Evolutionary conservation across 2,797 vertebrate genomes (phyloP), one percentile per base, ranked within the genome.

Genomic region (Schizothorax lantsangensis): DNA sequence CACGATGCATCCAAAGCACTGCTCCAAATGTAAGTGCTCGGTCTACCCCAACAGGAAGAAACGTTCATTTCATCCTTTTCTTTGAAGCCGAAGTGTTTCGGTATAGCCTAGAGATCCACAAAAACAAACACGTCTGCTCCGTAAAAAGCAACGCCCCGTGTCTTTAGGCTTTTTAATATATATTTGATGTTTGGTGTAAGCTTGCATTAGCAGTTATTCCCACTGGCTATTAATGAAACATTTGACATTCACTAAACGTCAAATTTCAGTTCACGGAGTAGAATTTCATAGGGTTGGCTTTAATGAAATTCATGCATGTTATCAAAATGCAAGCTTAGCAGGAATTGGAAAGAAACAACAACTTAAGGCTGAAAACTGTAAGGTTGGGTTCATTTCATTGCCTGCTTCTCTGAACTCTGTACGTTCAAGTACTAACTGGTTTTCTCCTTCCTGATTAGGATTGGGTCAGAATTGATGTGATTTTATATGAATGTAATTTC

Each of bases 241-340:
- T 82, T 47, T 77, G 62, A 52, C 52, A 57, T 85, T 52, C 14
- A 83, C 77, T 90, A 68, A 30, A 62, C 84, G 1, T 79, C 79
- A 84, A 47, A 43, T 36, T 68, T 62, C 57, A 62, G 43, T 83
- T 36, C 81, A 36, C 14, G 45, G 12, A 77, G 12, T 69, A 19
- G 43, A 78, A 12, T 87, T 89, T 91, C 47, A 84, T 80, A 66
- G 43, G 36, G 64, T 62, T 23, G 86, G 38, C 40, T 73, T 82
- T 79, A 85, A 78, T 83, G 45, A 66, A 88, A 90, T 85, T 78
- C 36, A 69, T 59, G 68, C 72, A 82, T 86, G 78, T 81, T 87
- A 83, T 83, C 73, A 85, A 84, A 89, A 71, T 80, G 86, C 45
- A 85, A 69, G 74, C 52, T 64, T 45, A 75, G 86, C 86, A 89